A percentile compares a stretch with the other conserved stretches of the same genome.
Evolutionary conservation across 2,113 vertebrate genomes (phyloP).

Genomic region (Zosterops japonicus): DNA sequence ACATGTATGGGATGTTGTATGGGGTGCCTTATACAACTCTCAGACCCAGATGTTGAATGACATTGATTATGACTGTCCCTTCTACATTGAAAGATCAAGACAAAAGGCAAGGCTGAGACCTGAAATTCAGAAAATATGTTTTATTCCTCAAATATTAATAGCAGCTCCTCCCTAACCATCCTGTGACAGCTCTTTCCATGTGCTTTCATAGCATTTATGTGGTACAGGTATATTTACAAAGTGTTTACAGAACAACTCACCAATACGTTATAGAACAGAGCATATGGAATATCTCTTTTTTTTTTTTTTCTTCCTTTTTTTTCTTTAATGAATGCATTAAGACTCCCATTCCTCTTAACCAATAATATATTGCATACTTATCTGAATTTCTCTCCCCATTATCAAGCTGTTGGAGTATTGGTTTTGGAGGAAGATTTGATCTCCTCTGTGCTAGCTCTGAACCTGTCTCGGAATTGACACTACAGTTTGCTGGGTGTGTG

Average conservation of each 20-base stretch:
- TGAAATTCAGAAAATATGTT: not conserved
- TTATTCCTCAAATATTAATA: not conserved
- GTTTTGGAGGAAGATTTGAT: not conserved
- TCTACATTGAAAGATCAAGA: not conserved
- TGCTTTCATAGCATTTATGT: not conserved
- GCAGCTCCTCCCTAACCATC: not conserved
- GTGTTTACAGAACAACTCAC: not conserved
- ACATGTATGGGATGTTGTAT: no score
- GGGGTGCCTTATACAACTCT: not conserved
- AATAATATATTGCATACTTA: not conserved
- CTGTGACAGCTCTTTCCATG: not conserved
- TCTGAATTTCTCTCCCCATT: not conserved
- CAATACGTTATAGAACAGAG: not conserved
- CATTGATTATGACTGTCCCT: not conserved
- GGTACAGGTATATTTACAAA: not conserved
- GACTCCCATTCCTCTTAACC: not conserved
- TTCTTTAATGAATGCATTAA: not conserved
- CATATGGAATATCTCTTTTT: not conserved
- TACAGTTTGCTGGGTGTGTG: not conserved
- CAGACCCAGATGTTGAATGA: not conserved
- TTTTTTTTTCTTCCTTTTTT: no score
- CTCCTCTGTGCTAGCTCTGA: not conserved
- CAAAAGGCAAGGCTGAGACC: not conserved
- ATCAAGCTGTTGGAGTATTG: not conserved
- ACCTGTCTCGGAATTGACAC: not conserved